A percentile compares a stretch with the other conserved stretches of the same genome.
Evolutionary conservation across 2,888 invertebrate genomes (phyloP).

Genomic region (Cheilosia scutellata): DNA sequence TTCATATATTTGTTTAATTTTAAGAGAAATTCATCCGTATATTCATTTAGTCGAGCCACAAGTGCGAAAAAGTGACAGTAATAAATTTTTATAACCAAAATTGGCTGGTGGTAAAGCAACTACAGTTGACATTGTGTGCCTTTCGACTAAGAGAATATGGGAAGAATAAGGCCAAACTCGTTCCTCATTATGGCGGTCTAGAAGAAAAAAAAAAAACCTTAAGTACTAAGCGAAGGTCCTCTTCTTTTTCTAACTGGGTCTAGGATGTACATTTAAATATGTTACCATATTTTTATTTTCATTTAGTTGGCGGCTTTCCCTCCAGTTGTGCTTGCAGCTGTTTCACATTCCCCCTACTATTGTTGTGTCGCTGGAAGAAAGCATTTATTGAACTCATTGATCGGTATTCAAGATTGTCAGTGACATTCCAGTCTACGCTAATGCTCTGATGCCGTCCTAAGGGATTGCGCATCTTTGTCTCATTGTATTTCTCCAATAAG

Average conservation of each 20-base stretch:
- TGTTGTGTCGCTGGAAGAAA: slow-evolving; percentile 89
- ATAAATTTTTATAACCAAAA: too few species aligned
- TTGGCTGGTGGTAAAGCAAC: too few species aligned
- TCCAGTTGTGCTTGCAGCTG: slow-evolving; percentile 83
- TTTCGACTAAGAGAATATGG: slow-evolving; percentile 18
- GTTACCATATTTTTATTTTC: slow-evolving; percentile 10
- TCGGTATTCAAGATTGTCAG: slow-evolving; percentile 89
- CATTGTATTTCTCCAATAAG: slow-evolving; percentile 90
- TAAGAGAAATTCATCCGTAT: not conserved
- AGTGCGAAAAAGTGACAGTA: not conserved
- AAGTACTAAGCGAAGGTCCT: slow-evolving; percentile 44
- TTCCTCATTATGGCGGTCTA: slow-evolving; percentile 29
- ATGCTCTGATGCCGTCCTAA: slow-evolving; percentile 89
- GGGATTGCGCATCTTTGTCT: slow-evolving; percentile 84
- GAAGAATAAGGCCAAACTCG: slow-evolving; percentile 10
- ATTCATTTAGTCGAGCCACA: not conserved
- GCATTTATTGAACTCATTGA: slow-evolving; percentile 93
- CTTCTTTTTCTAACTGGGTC: slow-evolving; percentile 4
- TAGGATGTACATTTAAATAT: not conserved
- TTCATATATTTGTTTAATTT: slow-evolving; percentile 16
- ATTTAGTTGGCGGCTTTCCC: slow-evolving; percentile 77
- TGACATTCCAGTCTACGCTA: slow-evolving; percentile 90
- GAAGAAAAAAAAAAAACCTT: slow-evolving; percentile 38
- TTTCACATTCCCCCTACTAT: slow-evolving; percentile 80
- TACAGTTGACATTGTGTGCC: too few species aligned